Conservation (phyloP, 2,888 invertebrate genomes). For the Apocheima hispidaria region DNA sequence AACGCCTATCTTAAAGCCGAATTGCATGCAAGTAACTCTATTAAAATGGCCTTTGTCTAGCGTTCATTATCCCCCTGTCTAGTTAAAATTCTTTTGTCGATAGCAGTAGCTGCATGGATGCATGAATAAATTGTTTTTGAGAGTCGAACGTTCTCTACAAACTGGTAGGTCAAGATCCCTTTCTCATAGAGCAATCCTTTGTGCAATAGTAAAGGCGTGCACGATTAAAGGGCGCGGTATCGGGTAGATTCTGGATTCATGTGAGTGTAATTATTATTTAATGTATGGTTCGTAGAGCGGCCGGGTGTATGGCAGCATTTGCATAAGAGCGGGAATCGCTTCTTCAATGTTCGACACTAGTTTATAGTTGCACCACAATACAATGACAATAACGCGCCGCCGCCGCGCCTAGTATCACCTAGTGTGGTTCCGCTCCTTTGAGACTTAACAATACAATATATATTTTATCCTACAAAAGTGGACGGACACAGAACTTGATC, state of each 20-base stretch:
- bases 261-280: slow-evolving; percentile 64
- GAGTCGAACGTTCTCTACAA: slow-evolving; percentile 77
- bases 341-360: slow-evolving; percentile 32
- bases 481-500: neutral
- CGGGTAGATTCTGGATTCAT: slow-evolving; percentile 68
- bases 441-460: neutral
- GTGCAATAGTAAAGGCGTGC: slow-evolving; percentile 81
- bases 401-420: slow-evolving; percentile 41
- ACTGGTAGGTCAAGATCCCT: slow-evolving; percentile 86
- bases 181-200: slow-evolving; percentile 84
- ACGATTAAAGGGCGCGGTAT: slow-evolving; percentile 79
- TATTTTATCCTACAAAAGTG: neutral
- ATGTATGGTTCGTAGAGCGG: slow-evolving; percentile 51
- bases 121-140: slow-evolving; percentile 85
- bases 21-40: slow-evolving; percentile 82
- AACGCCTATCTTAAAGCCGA: slow-evolving; percentile 66
- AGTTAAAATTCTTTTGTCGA: slow-evolving; percentile 84
- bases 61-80: slow-evolving; percentile 84
- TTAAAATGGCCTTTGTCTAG: slow-evolving; percentile 82
- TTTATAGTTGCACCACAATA: slow-evolving; percentile 35
- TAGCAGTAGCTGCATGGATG: slow-evolving; percentile 78
- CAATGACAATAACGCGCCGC: slow-evolving; percentile 41
- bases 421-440: slow-evolving; percentile 2
- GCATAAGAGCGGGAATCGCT: slow-evolving; percentile 36
- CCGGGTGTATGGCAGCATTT: slow-evolving; percentile 42